Conservation (phyloP, 2,797 vertebrate genomes). For the Pangasius djambal region DNA sequence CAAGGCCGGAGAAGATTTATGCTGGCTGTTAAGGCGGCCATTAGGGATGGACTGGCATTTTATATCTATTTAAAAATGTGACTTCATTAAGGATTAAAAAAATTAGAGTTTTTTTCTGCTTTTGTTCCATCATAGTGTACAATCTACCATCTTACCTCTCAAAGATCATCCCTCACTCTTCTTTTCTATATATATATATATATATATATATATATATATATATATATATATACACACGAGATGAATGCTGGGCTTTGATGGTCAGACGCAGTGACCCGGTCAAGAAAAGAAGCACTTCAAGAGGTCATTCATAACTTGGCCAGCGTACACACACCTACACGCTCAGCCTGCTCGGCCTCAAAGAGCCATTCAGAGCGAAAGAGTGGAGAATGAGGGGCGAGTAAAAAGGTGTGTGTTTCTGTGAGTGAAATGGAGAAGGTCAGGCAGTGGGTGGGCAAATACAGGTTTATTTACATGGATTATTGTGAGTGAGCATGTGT, state of each 20-base stretch:
- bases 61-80: slow-evolving; percentile 54
- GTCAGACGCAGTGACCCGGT: slow-evolving; percentile 20
- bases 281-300: slow-evolving; percentile 14
- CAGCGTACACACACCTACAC: slow-evolving; percentile 22
- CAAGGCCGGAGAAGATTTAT: slow-evolving; percentile 72
- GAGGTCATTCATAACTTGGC: slow-evolving; percentile 28
- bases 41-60: slow-evolving; percentile 71
- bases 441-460: slow-evolving; percentile 1
- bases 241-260: neutral
- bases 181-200: neutral
- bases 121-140: neutral
- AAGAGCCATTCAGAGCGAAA: slow-evolving; percentile 30
- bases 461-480: neutral
- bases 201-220: neutral
- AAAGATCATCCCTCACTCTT: neutral
- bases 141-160: neutral
- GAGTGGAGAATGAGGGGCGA: neutral
- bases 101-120: neutral
- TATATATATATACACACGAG: neutral
- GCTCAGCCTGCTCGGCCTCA: slow-evolving; percentile 14
- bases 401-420: slow-evolving; percentile 20
- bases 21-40: slow-evolving; percentile 69
- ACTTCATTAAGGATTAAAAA: slow-evolving; percentile 64
- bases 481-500: slow-evolving; percentile 9
- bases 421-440: slow-evolving; percentile 20